Base-by-base conservation (phyloP, 2,113 vertebrate species). In the Semnornis frantzii region DNA sequence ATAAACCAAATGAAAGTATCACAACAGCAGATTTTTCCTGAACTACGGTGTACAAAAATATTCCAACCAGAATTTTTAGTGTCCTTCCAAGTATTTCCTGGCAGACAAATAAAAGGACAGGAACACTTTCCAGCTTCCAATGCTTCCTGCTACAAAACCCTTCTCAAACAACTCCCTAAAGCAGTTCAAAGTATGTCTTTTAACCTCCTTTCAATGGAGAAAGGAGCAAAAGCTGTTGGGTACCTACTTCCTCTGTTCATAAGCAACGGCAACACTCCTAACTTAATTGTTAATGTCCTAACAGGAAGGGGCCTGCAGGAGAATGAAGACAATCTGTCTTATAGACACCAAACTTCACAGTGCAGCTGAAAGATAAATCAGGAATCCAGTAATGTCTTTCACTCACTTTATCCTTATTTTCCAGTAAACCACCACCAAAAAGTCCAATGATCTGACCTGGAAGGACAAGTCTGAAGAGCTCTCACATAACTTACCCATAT, bases 401-500 rank as follows among this genome's bases (percentile, higher is more conserved):
- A 52, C 23, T 25, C 28, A 78, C 25, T 55, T 84, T 15, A 71
- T 15, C 68, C 37, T n/a, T 27, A 46, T 31, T 80, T 71, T 30
- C 21, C 72, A 71, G 63, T 20, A 79, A 92, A 74, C 1, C 5
- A 87, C 5, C 34, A 59, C 3, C 75, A 86, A 75, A 79, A 34
- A 44, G 69, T 17, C 10, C 39, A 86, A 8, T 30, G 65, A 73
- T 21, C n/a, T 23, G 8, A 76, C 15, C 5, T 31, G n/a, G 17
- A 89, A 90, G 9, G 12, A 83, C n/a, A 59, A 69, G 25, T 18
- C n/a, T 52, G 23, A 93, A 64, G 27, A 80, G 4, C 23, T 59
- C 20, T 42, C 75, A 83, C 83, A 33, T 58, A 60, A 96, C 96
- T 97, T 94, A 98, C 98, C 92, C 4, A 1, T 7, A 37, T 0